Conservation (phyloP, 2,113 vertebrate species). For the Camelus dromedarius region DNA sequence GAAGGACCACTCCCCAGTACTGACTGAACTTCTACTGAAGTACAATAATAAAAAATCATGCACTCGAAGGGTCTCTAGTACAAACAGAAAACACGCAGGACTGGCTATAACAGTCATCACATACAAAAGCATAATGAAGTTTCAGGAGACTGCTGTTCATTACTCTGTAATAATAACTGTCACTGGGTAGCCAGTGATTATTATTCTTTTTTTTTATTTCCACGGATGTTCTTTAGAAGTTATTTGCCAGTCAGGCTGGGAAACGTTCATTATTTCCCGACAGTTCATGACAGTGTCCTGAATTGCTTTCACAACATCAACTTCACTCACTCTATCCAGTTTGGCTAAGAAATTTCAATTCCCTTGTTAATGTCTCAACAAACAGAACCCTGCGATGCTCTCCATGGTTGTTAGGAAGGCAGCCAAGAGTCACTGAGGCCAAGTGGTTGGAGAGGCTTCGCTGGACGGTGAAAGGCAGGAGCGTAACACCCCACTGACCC, state of each 20-base stretch:
- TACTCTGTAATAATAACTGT: not conserved
- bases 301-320: not conserved
- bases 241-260: not conserved
- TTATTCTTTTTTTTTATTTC: not conserved
- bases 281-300: not conserved
- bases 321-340: not conserved
- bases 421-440: not conserved
- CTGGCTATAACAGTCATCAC: not conserved
- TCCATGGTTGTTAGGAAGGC: not conserved
- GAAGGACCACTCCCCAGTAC: too few species aligned
- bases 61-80: not conserved
- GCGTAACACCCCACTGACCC: too few species aligned
- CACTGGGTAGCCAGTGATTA: not conserved
- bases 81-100: not conserved
- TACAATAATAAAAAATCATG: not conserved
- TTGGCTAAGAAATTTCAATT: not conserved
- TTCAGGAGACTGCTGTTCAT: not conserved
- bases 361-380: not conserved
- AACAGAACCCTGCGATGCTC: too few species aligned
- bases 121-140: not conserved
- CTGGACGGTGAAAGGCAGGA: not conserved
- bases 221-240: not conserved
- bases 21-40: not conserved
- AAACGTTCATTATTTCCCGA: not conserved
- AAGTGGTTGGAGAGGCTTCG: rapidly evolving